These are phyloP conservation scores for Chlorops oryzae DNA, from an alignment of 1,140 invertebrate genomes.

Conservation along the genomic window DNA sequence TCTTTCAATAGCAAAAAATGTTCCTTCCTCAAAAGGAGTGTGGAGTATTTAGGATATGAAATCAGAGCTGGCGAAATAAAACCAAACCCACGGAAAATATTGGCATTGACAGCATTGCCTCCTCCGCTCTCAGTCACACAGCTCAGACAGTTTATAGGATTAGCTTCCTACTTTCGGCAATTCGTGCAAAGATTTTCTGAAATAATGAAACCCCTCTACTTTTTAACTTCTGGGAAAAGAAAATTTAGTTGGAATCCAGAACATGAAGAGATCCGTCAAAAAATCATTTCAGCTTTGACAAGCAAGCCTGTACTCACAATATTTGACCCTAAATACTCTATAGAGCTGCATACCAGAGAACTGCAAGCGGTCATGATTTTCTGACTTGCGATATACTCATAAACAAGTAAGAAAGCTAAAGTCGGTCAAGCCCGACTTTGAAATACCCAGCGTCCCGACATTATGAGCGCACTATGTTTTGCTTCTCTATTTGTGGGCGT, in stretches of 20 bases:
- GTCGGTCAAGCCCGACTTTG: too few relatives aligned
- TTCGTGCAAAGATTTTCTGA: background rate
- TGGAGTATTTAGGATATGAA: too few relatives aligned
- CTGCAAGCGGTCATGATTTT: too few relatives aligned
- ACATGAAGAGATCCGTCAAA: constrained; percentile 7
- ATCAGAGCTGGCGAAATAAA: background rate
- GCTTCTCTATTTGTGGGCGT: too few relatives aligned
- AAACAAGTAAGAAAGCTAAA: too few relatives aligned
- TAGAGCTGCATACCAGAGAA: constrained; percentile 16
- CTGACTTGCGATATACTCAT: too few relatives aligned
- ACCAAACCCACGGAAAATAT: too few relatives aligned
- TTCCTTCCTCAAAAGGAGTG: too few relatives aligned
- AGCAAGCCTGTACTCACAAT: constrained; percentile 10
- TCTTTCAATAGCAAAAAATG: too few relatives aligned
- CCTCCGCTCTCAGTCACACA: background rate
- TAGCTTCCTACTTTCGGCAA: background rate
- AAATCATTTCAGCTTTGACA: constrained; percentile 7
- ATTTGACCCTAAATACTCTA: constrained; percentile 8
- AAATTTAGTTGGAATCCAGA: constrained; percentile 5
- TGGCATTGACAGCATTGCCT: too few relatives aligned
- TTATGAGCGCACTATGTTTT: too few relatives aligned
- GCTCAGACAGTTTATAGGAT: constrained; percentile 10
- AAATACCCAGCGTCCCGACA: too few relatives aligned
- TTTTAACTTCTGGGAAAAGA: background rate
- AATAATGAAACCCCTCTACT: background rate